Conservation (phyloP, 2,888 invertebrate species). For the Mesoligia furuncula region DNA sequence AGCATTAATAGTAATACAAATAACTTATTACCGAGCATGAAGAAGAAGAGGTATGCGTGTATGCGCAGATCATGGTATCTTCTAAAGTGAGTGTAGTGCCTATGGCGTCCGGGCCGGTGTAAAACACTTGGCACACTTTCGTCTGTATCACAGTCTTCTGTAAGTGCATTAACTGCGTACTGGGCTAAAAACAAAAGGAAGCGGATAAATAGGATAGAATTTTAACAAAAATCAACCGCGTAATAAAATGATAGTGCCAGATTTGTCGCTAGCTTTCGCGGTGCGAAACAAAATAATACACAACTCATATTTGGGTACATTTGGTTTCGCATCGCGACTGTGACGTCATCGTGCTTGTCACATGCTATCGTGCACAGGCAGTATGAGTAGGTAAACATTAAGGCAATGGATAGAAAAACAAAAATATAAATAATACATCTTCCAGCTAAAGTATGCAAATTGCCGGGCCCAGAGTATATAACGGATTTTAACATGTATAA, state of each 20-base stretch:
- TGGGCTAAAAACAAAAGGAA: neutral
- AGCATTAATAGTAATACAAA: neutral
- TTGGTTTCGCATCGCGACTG: neutral
- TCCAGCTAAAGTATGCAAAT: neutral
- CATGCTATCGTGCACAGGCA: neutral
- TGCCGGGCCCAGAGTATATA: too few relatives aligned
- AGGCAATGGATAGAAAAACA: neutral
- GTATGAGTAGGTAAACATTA: neutral
- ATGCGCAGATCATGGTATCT: slow-evolving; percentile 1
- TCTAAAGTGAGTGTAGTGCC: too few relatives aligned
- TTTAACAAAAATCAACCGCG: too few relatives aligned
- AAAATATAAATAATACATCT: neutral
- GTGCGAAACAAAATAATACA: neutral
- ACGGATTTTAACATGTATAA: too few relatives aligned
- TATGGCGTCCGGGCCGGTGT: accelerated
- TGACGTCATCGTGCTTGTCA: neutral
- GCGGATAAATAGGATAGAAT: neutral
- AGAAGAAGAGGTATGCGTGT: neutral
- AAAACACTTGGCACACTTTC: neutral
- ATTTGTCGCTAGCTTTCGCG: neutral
- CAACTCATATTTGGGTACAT: neutral
- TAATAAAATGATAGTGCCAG: too few relatives aligned
- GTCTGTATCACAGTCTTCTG: neutral
- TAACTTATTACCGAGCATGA: slow-evolving; percentile 4
- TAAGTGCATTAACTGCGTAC: slow-evolving; percentile 5